Base-by-base conservation (phyloP, 2,888 invertebrate species). In the Cyclophora albipunctata region DNA sequence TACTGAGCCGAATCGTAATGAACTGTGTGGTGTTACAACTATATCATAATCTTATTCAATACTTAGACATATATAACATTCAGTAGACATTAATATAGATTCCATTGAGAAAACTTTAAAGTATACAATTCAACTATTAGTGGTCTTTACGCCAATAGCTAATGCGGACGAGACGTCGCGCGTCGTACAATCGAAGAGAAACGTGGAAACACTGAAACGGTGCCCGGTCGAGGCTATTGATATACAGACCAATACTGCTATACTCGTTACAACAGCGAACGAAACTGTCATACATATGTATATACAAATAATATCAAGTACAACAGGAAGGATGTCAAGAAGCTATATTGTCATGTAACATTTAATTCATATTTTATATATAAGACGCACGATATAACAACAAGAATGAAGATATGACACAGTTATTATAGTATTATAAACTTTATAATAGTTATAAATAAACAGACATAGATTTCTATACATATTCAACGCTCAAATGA, bases 1-100 rank as follows among this genome's bases (percentile, higher is more conserved):
- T 82, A 86, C 79, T 77, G 83, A 84, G 81, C 80, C 73, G 75
- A 78, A 78, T 72, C 64, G 66, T 69, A 74, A 69, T 80, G 73
- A 78, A 75, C 72, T 69, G 73, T 71, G 74, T 75, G 76, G 73
- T 63, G 64, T 73, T 73, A 73, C 69, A 73, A 68, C 74, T 80
- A 78, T 71, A 54, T 54, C 63, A 70, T 75, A 74, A 75, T 66
- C 79, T 80, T 84, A 82, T 69, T 69, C 67, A 60, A 73, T 81
- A 81, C 82, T 82, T 87, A 84, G 81, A 86, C 84, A 87, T 85
- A 86, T 84, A 84, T 86, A 87, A 87, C 87, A 86, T 87, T 85
- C 78, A 85, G 78, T 84, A 84, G 83, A 86, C 84, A 84, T 80
- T 77, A 77, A 80, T 79, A 77, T 81, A 79, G 66, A 71, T 78